A percentile compares a stretch with the other conserved stretches of the same genome.
phyloP scores from a whole-genome alignment of 2,113 vertebrate species.

The Nerophis ophidion region DNA sequence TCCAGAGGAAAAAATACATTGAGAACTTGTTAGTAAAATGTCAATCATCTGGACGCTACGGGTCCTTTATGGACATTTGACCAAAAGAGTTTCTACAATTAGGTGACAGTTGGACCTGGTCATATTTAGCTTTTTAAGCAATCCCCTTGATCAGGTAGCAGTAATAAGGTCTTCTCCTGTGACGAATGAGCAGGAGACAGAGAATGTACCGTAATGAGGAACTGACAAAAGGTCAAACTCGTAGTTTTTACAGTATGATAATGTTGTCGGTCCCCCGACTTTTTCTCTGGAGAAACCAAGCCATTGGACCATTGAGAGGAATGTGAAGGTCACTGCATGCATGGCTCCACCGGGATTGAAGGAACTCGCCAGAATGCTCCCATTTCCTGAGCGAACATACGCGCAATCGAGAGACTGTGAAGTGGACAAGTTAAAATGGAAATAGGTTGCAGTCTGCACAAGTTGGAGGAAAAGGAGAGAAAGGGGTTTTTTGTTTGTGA shows the following conservation, averaged over 20 bases:
- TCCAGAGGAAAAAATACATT: no score
- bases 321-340: conserved; percentile 27
- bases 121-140: no score
- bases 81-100: no score
- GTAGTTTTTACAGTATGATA: conserved; percentile 16
- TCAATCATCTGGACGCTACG: no score
- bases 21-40: no score
- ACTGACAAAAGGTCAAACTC: conserved; percentile 9
- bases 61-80: no score
- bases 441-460: neutral
- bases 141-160: neutral
- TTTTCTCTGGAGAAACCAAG: conserved; percentile 34
- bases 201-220: neutral
- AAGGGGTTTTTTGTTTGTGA: conserved; percentile 43
- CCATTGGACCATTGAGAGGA: conserved; percentile 23
- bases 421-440: conserved; percentile 12
- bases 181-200: neutral
- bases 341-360: conserved; percentile 24
- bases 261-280: conserved; percentile 13
- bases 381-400: conserved; percentile 25
- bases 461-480: conserved; percentile 31
- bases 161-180: neutral
- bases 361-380: conserved; percentile 14
- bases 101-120: no score
- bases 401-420: conserved; percentile 12